phyloP scores from a whole-genome alignment of 2,888 invertebrate species.

The Arge pagana region DNA sequence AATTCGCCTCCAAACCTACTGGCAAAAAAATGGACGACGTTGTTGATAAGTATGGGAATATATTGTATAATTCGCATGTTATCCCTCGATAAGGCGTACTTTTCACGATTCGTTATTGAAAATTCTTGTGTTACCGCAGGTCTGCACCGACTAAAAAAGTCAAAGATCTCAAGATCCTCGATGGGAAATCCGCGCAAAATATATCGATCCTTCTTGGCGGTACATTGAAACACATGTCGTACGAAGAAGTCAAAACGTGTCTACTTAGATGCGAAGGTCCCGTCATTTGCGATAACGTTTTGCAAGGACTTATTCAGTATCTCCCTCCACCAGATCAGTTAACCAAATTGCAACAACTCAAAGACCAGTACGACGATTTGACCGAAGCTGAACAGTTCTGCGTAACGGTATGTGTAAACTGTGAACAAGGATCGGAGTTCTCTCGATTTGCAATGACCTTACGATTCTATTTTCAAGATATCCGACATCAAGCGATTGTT shows the following conservation, averaged over 20 bases:
- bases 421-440: not conserved
- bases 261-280: conserved; percentile 86
- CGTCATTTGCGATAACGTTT: conserved; percentile 81
- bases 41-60: conserved; percentile 68
- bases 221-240: conserved; percentile 81
- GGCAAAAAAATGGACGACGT: conserved; percentile 74
- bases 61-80: conserved; percentile 13
- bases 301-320: conserved; percentile 90
- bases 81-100: not conserved
- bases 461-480: conserved; percentile 63
- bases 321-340: conserved; percentile 91
- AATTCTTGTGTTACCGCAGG: conserved; percentile 51
- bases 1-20: conserved; percentile 86
- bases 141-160: conserved; percentile 79
- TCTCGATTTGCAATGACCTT: conserved; percentile 11
- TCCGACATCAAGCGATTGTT: conserved; percentile 85
- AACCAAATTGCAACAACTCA: conserved; percentile 79
- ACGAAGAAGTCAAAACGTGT: conserved; percentile 80
- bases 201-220: conserved; percentile 84
- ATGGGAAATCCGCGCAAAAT: conserved; percentile 93
- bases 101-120: not conserved
- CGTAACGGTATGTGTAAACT: conserved; percentile 66
- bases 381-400: conserved; percentile 96
- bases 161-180: conserved; percentile 89
- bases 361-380: conserved; percentile 77